Evolutionary conservation across 2,888 invertebrate genomes (phyloP).

Genomic region (Athetis lepigone): DNA sequence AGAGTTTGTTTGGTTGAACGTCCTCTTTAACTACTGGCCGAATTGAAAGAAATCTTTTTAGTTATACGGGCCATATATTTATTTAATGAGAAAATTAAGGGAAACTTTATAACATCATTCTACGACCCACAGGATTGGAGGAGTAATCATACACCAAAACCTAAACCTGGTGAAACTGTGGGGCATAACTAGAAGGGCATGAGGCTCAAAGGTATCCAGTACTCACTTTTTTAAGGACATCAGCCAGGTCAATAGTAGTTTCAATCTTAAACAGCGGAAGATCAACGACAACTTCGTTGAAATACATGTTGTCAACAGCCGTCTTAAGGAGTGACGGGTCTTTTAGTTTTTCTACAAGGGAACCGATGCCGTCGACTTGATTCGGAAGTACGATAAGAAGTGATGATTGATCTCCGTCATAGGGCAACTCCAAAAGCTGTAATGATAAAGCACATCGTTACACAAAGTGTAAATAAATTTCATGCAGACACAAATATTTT

Average conservation of each 20-base stretch:
- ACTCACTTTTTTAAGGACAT: conserved; percentile 91
- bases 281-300: conserved; percentile 90
- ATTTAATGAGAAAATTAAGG: too few relatives aligned
- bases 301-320: conserved; percentile 80
- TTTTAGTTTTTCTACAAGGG: conserved; percentile 91
- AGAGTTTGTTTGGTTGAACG: too few relatives aligned
- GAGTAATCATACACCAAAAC: too few relatives aligned
- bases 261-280: conserved; percentile 96
- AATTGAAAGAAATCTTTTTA: too few relatives aligned
- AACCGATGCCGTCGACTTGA: conserved; percentile 91
- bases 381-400: conserved; percentile 94
- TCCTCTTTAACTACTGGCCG: too few relatives aligned
- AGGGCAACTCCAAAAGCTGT: conserved; percentile 93
- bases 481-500: too few relatives aligned
- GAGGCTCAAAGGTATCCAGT: neutral
- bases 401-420: conserved; percentile 92
- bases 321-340: conserved; percentile 79
- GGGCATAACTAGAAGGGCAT: too few relatives aligned
- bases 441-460: conserved; percentile 42
- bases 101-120: too few relatives aligned
- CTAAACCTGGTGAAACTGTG: too few relatives aligned
- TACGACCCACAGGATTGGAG: too few relatives aligned
- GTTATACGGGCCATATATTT: too few relatives aligned
- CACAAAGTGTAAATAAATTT: neutral
- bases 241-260: conserved; percentile 91